A percentile compares a stretch with the other conserved stretches of the same genome.
phyloP scores from a whole-genome alignment of 2,113 vertebrate genomes.

The Xiphophorus maculatus region DNA sequence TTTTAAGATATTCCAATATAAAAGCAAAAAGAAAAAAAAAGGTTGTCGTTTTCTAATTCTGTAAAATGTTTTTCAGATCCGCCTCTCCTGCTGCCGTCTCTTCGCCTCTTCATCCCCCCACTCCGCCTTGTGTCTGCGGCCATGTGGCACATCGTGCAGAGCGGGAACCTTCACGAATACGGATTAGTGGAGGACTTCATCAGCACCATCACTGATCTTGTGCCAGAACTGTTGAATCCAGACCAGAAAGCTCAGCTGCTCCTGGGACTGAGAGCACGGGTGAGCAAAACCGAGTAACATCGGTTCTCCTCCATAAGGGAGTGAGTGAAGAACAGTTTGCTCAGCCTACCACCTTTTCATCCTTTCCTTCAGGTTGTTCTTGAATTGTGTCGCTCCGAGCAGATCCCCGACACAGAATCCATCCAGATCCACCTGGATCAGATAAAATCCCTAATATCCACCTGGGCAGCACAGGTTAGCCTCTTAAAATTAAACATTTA shows the following conservation, averaged over 20 bases:
- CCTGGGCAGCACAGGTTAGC: conserved; percentile 70
- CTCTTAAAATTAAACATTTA: background rate
- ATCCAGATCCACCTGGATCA: conserved; percentile 66
- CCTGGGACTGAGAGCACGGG: conserved; percentile 82
- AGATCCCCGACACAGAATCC: conserved; percentile 43
- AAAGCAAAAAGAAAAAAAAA: too few relatives aligned
- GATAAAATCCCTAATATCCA: conserved; percentile 65
- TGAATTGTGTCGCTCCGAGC: conserved; percentile 64
- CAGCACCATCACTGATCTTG: conserved; percentile 68
- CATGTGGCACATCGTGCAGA: conserved; percentile 76
- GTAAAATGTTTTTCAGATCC: conserved; percentile 37
- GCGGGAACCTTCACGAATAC: conserved; percentile 70
- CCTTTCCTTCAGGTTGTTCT: conserved; percentile 65
- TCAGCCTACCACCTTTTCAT: background rate
- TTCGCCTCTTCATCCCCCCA: conserved; percentile 72
- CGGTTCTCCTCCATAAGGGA: background rate
- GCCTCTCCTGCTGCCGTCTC: conserved; percentile 62
- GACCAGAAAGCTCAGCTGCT: conserved; percentile 82
- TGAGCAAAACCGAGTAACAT: conserved; percentile 28
- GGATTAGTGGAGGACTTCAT: conserved; percentile 80
- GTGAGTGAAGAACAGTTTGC: background rate
- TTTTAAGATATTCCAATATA: background rate
- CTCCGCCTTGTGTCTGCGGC: conserved; percentile 78
- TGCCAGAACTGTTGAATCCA: conserved; percentile 77
- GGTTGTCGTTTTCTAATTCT: background rate